A percentile compares a stretch with the other conserved stretches of the same genome.
Conservation (phyloP, 2,888 invertebrate genomes). For the Epinotia ramella region DNA sequence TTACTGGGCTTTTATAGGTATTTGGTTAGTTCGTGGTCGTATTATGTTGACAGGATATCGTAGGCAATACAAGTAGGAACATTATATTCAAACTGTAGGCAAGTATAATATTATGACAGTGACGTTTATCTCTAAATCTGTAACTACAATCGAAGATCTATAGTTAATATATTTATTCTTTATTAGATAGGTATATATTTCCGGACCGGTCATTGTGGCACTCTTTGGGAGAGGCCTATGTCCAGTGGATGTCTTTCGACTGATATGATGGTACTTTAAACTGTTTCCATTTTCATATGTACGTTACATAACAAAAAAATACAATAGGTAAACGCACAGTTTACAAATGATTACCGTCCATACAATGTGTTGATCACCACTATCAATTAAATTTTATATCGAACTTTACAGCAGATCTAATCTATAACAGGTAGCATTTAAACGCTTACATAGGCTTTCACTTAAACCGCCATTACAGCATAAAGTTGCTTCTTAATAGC, state of each 20-base stretch:
- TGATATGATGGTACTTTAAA: too few relatives aligned
- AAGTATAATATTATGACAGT: background rate
- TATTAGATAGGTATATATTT: too few relatives aligned
- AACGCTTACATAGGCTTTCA: slow-evolving; percentile 8
- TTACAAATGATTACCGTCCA: too few relatives aligned
- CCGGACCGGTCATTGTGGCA: too few relatives aligned
- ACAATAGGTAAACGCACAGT: too few relatives aligned
- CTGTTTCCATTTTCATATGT: too few relatives aligned
- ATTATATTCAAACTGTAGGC: background rate
- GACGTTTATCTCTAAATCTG: background rate
- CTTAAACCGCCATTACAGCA: slow-evolving; percentile 16
- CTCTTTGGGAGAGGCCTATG: too few relatives aligned
- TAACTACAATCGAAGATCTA: background rate
- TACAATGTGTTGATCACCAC: background rate
- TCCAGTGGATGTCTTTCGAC: too few relatives aligned
- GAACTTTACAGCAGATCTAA: background rate
- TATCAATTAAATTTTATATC: background rate
- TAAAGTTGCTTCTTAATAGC: slow-evolving; percentile 16
- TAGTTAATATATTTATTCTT: too few relatives aligned
- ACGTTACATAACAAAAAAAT: too few relatives aligned
- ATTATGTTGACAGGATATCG: slow-evolving; percentile 34
- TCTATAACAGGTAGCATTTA: background rate
- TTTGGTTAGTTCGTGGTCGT: slow-evolving; percentile 46
- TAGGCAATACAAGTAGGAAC: background rate
- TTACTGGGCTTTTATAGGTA: slow-evolving; percentile 71